Evolutionary conservation across 2,888 invertebrate genomes (phyloP), one percentile per base, ranked within the genome.

Genomic region (Epistrophella euchroma): DNA sequence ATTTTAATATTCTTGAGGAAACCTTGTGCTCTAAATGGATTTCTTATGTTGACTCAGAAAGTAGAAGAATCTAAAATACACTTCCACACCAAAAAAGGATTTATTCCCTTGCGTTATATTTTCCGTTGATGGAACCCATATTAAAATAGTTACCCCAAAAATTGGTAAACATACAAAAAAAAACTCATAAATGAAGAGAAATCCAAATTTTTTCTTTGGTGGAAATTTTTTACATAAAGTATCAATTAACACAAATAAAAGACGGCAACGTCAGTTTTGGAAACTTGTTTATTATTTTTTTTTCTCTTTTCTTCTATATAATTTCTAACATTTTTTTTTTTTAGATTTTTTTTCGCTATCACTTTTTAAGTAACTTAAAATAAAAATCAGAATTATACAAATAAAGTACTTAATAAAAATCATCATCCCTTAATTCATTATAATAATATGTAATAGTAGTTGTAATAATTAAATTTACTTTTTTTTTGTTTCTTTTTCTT

Each of bases 361-460:
- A 86, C 86, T 82, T 86, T 82, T 82, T 78, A 86, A 82, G 86
- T 82, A 86, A 82, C 86, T 86, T 86, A 86, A 82, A 86, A 86
- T 81, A 86, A 56, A 86, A 86, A 74, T 86, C 77, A 82, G 62
- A 81, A 81, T 86, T 81, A 77, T 81, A 86, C 76, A 81, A 71
- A 78, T 78, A 78, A 74, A 74, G 81, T 86, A 82, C 77, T 85
- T 80, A 76, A 76, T 70, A 86, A 74, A 86, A 86, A 77, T 82
- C 81, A 81, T 81, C 77, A 81, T 81, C 81, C 86, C 86, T 82
- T 86, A 76, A 76, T 76, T 86, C 76, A 82, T 78, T 68, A 52
- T 68, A 68, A 68, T 68, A 56, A 45, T 80, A 55, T 76, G 68
- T 60, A 72, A 47, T 72, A 43, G 43, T 82, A 72, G 55, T 76